Base-by-base conservation (phyloP, 2,888 invertebrate genomes). In the Cecidostiba fungosa region DNA sequence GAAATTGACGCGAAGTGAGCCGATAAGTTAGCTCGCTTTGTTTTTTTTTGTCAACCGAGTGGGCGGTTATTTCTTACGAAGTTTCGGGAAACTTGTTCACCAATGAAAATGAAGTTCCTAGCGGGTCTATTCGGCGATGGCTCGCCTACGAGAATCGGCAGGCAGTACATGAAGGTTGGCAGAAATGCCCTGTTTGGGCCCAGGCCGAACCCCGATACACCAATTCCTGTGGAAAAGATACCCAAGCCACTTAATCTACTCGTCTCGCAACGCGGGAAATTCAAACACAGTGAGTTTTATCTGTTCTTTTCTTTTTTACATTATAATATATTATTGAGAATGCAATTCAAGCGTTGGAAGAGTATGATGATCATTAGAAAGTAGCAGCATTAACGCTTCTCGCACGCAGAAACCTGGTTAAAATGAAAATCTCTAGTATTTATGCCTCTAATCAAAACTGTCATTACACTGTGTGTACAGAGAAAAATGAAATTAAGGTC, bases 221-320 rank as follows among this genome's bases (percentile, higher is more conserved):
- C 90, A 91, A 94, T 91, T 91, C 94, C 82, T 91, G 93, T 84
- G 92, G 94, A 89, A 23, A 91, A 91, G 86, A 91, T 93, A 29
- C 92, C 92, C 23, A 95, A 96, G 70, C 97, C 97, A 0, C 93
- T 97, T 74, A 97, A 96, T 89, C 96, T 97, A 96, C 95, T 97
- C 88, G 96, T 97, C 91, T 97, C 97, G 19, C 96, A 97, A 91
- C 96, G 96, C 90, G 96, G 96, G 88, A 96, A 96, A 92, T 94
- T 97, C 86, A 96, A 96, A 91, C 96, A 96, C 93, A 96, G 97
- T 97, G 93, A 96, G 97, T 96, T n/a, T n/a, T n/a, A 8, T 26
- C 32, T 32, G 1, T 32, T 96, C 3, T 62, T n/a, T 47, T 59
- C 19, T 23, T 80, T 32, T 23, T 73, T 3, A 47, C 12, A 50